phyloP scores from a whole-genome alignment of 2,797 vertebrate species.

The Bryconaethiops microstoma region DNA sequence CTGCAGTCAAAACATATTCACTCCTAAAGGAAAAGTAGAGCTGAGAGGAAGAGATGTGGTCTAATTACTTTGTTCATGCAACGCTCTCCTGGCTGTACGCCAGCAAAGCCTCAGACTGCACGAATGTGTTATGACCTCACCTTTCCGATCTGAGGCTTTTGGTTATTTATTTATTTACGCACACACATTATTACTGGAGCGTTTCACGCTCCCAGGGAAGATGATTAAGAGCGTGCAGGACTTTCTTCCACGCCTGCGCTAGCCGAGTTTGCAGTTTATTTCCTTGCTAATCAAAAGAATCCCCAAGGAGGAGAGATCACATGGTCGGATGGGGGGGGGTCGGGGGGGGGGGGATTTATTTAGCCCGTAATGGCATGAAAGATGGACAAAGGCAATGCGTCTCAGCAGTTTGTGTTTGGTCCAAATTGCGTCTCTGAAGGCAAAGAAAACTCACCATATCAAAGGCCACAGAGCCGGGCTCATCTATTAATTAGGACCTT shows the following conservation, averaged over 20 bases:
- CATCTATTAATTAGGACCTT: constrained; percentile 48
- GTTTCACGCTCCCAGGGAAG: constrained; percentile 59
- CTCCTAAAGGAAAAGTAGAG: background rate
- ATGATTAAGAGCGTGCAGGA: constrained; percentile 64
- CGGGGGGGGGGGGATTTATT: constrained; percentile 44
- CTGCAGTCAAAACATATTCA: background rate
- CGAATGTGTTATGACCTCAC: constrained; percentile 1
- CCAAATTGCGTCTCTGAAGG: constrained; percentile 52
- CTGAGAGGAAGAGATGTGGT: background rate
- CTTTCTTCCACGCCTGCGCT: constrained; percentile 26
- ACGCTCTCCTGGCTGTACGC: background rate
- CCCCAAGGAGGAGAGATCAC: constrained; percentile 23
- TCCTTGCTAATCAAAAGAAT: constrained; percentile 55
- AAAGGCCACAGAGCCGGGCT: constrained; percentile 39
- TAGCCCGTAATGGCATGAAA: constrained; percentile 48
- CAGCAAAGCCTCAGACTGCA: background rate
- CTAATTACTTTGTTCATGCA: constrained; percentile 1
- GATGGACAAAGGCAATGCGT: constrained; percentile 38
- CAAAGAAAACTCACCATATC: constrained; percentile 48
- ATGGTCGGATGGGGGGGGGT: constrained; percentile 26
- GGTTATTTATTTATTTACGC: constrained; percentile 25
- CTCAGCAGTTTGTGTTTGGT: constrained; percentile 45
- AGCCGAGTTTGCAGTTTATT: constrained; percentile 31
- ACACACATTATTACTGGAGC: constrained; percentile 6
- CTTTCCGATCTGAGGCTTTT: background rate